Base-by-base conservation (phyloP, 2,888 invertebrate species). In the Macrophya annulata region DNA sequence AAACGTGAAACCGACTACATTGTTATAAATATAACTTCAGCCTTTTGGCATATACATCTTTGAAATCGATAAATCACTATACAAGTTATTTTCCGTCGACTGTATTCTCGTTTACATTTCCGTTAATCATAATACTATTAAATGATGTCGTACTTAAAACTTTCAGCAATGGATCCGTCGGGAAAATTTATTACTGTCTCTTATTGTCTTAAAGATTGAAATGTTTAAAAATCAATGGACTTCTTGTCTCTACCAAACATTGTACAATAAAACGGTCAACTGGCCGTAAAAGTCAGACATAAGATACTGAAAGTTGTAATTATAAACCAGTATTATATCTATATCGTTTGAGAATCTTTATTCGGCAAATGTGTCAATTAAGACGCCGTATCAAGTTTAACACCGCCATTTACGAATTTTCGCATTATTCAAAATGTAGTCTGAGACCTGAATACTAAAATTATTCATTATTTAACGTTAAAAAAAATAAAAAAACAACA, bases 61-160 rank as follows among this genome's bases (percentile, higher is more conserved):
- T 6, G 8, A 3, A 25, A 45, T 45, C 25, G 17, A 74, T 45
- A 9, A 21, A 74, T 45, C 9, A 43, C 12, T 25, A 48, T 45
- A 25, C 6, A 74, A 43, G 10, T 74, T 43, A 21, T 74, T 74
- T 21, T 15, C 10, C 10, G 21, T 45, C 43, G 25, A 25, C 12
- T 74, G 10, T 45, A 45, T 74, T 6, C 37, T 45, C 40, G 72
- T 72, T 72, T 25, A 12, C 74, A 74, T 48, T 48, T 74, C 21
- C 25, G 21, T 45, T 6, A 15, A 43, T 40, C 43, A 72, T 43
- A 37, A 40, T n/a, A 72, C 43, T 43, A 43, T 74, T 45, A 25
- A 74, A 74, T 74, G 15, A 74, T 74, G 21, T 43, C 15, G 10
- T 4, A 10, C 48, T 25, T 74, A 21, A 25, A 74, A 74, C 74